Evolutionary conservation across 2,797 vertebrate species (phyloP), one percentile per base, ranked within the genome.

Genomic region (Takifugu rubripes): DNA sequence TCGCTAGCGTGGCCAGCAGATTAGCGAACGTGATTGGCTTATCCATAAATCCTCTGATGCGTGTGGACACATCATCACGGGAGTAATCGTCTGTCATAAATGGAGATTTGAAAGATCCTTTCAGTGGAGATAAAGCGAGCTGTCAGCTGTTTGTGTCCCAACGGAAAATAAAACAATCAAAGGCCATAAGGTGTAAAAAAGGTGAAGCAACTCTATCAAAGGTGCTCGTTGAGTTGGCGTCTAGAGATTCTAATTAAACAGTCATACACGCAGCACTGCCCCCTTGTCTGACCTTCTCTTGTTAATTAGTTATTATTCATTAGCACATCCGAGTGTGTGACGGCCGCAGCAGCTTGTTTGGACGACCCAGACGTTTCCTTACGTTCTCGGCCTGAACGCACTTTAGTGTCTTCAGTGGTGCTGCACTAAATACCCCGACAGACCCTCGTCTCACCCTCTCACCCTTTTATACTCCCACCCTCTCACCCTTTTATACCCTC

Each of bases 1-100:
- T 40, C 31, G 56, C 54, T 66, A 54, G 21, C n/a, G 40, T 57
- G 66, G 48, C 51, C 7, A 51, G 24, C 31, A 59, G 60, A 65
- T 75, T 52, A 49, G 49, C 21, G 27, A 40, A 63, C 25, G 46
- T 60, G 61, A 70, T 70, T 66, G 68, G 66, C 57, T 76, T 54
- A 49, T 58, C 5, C 52, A 40, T 15, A 26, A 43, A 42, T 36
- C 66, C 47, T 57, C 36, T 56, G 59, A 64, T 64, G 70, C 62
- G 59, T 63, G 45, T 29, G 47, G 26, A 25, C 52, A 45, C 64
- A 42, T 59, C 44, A 66, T 65, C 47, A 56, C 33, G 48, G 26
- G 60, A 57, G 55, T n/a, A 63, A 61, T 74, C 54, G 58, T 68
- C 59, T 54, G 60, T 57, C 64, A 50, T 53, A 44, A 71, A 64